These are phyloP conservation scores for Alethe diademata DNA, from an alignment of 2,113 vertebrate genomes.

Conservation along the genomic window DNA sequence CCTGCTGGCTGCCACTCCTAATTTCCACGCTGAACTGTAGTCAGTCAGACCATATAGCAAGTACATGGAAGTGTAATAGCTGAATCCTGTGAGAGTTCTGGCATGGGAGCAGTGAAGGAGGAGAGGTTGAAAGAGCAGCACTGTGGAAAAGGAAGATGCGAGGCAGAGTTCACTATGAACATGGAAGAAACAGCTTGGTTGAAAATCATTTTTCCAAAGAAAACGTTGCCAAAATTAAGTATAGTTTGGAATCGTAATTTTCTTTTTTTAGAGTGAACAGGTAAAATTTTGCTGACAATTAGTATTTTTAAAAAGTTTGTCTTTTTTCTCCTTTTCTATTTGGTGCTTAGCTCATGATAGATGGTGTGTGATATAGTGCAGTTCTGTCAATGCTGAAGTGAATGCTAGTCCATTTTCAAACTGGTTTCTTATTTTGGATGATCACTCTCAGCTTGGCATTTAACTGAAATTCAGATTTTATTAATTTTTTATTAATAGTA, in stretches of 20 bases:
- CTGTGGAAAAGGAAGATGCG: neutral
- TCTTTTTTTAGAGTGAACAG: neutral
- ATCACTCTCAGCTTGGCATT: neutral
- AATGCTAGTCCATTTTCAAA: neutral
- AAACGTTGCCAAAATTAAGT: neutral
- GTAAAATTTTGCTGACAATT: neutral
- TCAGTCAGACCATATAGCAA: neutral
- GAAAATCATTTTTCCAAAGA: neutral
- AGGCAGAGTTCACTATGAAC: neutral
- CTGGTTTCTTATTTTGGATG: neutral
- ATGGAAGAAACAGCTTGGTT: neutral
- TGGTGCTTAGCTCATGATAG: neutral
- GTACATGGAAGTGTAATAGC: neutral
- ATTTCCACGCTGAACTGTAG: constrained; percentile 52
- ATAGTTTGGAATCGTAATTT: neutral
- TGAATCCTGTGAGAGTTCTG: neutral
- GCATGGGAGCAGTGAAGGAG: neutral
- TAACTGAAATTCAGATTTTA: neutral
- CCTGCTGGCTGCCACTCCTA: constrained; percentile 27
- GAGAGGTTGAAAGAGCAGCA: neutral
- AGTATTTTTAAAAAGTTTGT: neutral
- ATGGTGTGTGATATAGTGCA: neutral
- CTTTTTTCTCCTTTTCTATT: neutral
- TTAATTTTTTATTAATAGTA: neutral
- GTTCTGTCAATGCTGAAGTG: neutral